Conservation (phyloP, 2,797 vertebrate genomes). For the Chaetodon trifasciatus region DNA sequence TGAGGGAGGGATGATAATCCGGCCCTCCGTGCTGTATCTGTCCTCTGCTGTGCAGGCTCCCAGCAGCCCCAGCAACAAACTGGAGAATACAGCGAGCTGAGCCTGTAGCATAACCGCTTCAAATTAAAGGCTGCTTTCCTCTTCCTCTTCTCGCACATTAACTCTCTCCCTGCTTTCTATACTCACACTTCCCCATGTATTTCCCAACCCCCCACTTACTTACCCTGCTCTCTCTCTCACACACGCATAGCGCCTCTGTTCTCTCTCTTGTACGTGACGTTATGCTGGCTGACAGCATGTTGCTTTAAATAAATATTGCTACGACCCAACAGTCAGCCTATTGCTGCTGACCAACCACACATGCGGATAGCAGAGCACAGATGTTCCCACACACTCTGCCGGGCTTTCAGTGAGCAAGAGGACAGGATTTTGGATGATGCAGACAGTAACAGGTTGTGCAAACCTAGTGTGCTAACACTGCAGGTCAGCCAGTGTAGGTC, state of each 20-base stretch:
- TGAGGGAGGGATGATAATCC: not conserved
- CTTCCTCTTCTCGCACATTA: constrained; percentile 41
- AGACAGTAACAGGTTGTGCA: not conserved
- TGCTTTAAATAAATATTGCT: constrained; percentile 80
- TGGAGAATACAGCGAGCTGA: not conserved
- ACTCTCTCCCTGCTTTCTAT: constrained; percentile 28
- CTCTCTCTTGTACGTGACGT: constrained; percentile 62
- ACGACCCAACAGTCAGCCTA: constrained; percentile 56
- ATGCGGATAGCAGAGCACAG: constrained; percentile 1
- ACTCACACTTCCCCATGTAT: constrained; percentile 32
- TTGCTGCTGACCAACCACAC: constrained; percentile 28
- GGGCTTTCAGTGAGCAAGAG: not conserved
- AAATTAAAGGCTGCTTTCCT: constrained; percentile 12
- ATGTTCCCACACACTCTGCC: not conserved
- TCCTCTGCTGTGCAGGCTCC: not conserved
- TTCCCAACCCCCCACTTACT: constrained; percentile 45
- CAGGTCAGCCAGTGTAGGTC: constrained; percentile 10
- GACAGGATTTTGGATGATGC: not conserved
- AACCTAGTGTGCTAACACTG: no score
- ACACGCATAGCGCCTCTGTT: constrained; percentile 20
- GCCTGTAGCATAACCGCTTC: constrained; percentile 14
- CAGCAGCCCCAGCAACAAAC: constrained; percentile 4
- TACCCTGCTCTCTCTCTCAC: constrained; percentile 1
- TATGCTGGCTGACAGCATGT: constrained; percentile 75
- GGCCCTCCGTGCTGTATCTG: not conserved